Base-by-base conservation (phyloP, 2,113 vertebrate species). In the Acanthochromis polyacanthus region DNA sequence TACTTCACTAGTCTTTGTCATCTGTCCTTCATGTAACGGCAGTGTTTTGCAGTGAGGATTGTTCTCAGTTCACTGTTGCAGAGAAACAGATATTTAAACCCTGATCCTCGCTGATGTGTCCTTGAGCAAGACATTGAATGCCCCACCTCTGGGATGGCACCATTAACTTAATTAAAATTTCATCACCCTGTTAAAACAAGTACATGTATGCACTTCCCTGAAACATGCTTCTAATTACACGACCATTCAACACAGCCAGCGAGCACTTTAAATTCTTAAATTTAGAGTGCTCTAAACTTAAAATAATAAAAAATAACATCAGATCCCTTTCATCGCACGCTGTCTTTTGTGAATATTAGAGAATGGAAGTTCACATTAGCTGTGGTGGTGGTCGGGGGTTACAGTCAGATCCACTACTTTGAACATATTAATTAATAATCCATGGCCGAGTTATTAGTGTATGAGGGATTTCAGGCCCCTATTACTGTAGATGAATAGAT, bases 341-440 rank as follows among this genome's bases (percentile, higher is more conserved):
- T 71, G 71, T 30, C 70, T 78, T 87, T 86, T 78, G 75, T 82
- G 88, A 84, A 70, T 81, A 76, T 85, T 70, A 75, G 52, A 85
- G 77, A 88, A 85, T 63, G 74, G 61, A 81, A 71, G 89, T 88
- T 91, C 52, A 81, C 70, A 88, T 88, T 91, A 84, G 85, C 77
- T 15, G 56, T 83, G 45, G 71, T 66, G 77, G 80, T 83, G 86
- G 89, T 86, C 57, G 43, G 71, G 57, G 75, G 70, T 82, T 80
- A 81, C 73, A 88, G 76, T 83, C 67, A 67, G 78, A 84, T 71
- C 59, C 80, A 81, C 48, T 62, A 87, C 83, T 91, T 88, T 86
- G 77, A 88, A 83, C 75, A 84, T 88, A 87, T 90, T 78, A 89
- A 91, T 92, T 91, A 92, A 92, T 91, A 91, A 91, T 88, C 84